These are phyloP conservation scores for Zophobas morio DNA, from an alignment of 1,140 invertebrate species.

Conservation along the genomic window DNA sequence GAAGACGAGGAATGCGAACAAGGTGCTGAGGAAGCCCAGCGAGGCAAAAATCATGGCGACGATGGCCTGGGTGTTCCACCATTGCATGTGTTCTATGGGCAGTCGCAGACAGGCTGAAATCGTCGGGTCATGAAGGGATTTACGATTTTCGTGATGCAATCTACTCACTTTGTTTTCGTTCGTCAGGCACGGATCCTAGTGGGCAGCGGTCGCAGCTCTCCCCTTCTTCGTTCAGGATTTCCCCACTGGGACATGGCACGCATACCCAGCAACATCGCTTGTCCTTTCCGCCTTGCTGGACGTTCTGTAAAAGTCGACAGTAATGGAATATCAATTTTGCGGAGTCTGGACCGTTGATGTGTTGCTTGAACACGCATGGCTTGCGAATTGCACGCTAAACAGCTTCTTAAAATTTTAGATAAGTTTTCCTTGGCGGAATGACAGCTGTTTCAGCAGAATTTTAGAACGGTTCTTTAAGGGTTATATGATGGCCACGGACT, in stretches of 20 bases:
- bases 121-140: slow-evolving; percentile 24
- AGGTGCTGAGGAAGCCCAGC: slow-evolving; percentile 79
- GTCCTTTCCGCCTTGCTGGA: slow-evolving; percentile 75
- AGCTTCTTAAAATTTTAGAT: slow-evolving; percentile 1
- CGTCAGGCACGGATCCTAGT: slow-evolving; percentile 76
- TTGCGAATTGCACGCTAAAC: not conserved
- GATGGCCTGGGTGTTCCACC: slow-evolving; percentile 78
- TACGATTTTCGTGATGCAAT: slow-evolving; percentile 23
- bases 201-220: slow-evolving; percentile 72
- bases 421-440: slow-evolving; percentile 2
- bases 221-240: slow-evolving; percentile 74
- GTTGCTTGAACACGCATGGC: not conserved
- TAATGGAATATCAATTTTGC: slow-evolving; percentile 28
- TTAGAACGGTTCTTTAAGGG: not conserved
- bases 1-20: slow-evolving; percentile 76
- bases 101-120: slow-evolving; percentile 66
- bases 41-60: slow-evolving; percentile 76
- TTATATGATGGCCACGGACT: not conserved
- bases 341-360: not conserved
- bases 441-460: not conserved
- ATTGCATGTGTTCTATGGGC: slow-evolving; percentile 71
- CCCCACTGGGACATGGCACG: slow-evolving; percentile 75
- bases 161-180: slow-evolving; percentile 74
- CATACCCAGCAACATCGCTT: slow-evolving; percentile 84
- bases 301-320: slow-evolving; percentile 68